Conservation (phyloP, 2,888 invertebrate genomes). For the Liopterus haemorrhoidalis region DNA sequence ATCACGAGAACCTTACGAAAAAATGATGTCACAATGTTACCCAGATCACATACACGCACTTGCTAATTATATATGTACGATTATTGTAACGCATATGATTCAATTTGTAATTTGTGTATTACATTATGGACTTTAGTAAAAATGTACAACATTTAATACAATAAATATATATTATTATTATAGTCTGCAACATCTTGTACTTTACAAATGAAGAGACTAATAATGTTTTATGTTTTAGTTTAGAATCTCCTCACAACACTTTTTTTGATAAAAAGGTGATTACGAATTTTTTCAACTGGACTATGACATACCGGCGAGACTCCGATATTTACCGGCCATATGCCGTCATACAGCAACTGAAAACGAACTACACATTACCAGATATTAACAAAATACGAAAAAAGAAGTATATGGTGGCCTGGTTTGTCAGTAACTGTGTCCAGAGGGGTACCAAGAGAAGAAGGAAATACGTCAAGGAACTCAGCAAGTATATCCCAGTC, state of each 20-base stretch:
- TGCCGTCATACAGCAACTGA: conserved; percentile 28
- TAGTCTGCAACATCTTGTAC: too few species aligned
- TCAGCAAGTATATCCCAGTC: conserved; percentile 53
- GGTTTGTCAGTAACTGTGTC: conserved; percentile 45
- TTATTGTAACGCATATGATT: too few species aligned
- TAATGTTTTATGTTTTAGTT: too few species aligned
- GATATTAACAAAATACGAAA: conserved; percentile 25
- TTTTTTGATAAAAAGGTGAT: conserved; percentile 31
- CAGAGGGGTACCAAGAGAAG: conserved; percentile 41
- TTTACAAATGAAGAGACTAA: too few species aligned
- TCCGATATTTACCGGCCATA: conserved; percentile 44
- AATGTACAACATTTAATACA: too few species aligned
- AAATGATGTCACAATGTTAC: too few species aligned
- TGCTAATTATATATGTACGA: too few species aligned
- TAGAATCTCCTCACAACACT: conserved; percentile 45
- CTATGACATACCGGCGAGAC: conserved; percentile 53
- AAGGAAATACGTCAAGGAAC: conserved; percentile 44
- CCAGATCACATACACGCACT: too few species aligned
- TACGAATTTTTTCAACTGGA: conserved; percentile 50
- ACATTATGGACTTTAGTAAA: too few species aligned
- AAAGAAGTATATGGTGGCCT: conserved; percentile 50
- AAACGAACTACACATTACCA: conserved; percentile 31
- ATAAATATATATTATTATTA: too few species aligned
- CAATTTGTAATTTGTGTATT: too few species aligned
- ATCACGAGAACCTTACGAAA: too few species aligned